Base-by-base conservation (phyloP, 2,113 vertebrate genomes). In the Galeopterus variegatus region DNA sequence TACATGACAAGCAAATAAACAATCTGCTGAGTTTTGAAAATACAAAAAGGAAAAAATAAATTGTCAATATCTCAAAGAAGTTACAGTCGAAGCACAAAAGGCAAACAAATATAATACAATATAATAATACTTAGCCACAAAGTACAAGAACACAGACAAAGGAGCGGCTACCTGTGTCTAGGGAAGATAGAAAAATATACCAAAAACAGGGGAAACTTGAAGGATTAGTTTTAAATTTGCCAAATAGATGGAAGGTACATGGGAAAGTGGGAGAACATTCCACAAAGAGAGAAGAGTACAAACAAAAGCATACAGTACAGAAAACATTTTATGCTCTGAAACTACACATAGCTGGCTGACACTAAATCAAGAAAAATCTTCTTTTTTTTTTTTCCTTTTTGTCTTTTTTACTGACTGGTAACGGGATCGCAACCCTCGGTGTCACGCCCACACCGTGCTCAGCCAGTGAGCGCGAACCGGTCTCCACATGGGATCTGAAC, bases 41-140 rank as follows among this genome's bases (percentile, higher is more conserved):
- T 41, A 79, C 65, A 79, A 86, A 79, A 83, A 83, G 65, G 60
- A 45, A 82, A 94, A 82, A 84, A 17, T 1, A 76, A 94, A 88
- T 6, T 52, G 19, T 72, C 84, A 81, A 3, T 81, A 24, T 69
- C 41, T 73, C 41, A 67, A 90, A 84, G 54, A 83, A 84, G 33
- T 84, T 50, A 84, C 2, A n/a, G 18, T 77, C 36, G 69, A 76
- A 90, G 36, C 67, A 81, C 48, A 89, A 89, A 23, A 77, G 36
- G 79, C 8, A 85, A 95, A 90, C 6, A 76, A 69, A 87, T 52
- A 86, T 8, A 76, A 60, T 54, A 56, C 6, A 84, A 60, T 87
- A 3, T 31, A 77, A 45, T 81, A 88, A 81, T 1, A 60, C 33
- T 45, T 67, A 90, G 54, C 28, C 31, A 76, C 36, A 83, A 65